These are phyloP conservation scores for Polypterus bichir DNA, from an alignment of 2,113 vertebrate genomes.

Conservation along the genomic window DNA sequence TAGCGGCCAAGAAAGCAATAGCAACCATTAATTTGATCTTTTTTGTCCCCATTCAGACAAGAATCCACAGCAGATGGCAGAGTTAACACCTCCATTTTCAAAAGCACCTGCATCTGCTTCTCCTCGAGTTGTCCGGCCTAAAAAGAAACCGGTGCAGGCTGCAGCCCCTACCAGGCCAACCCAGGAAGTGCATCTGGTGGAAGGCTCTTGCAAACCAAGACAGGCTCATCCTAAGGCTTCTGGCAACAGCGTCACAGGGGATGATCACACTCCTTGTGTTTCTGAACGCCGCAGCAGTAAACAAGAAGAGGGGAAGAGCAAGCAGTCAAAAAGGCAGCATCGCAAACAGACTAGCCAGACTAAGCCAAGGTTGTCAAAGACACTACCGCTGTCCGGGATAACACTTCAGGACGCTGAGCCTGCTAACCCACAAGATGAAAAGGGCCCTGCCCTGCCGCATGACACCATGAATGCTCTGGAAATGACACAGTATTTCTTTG, in stretches of 20 bases:
- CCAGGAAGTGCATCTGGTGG: slow-evolving; percentile 36
- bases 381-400: slow-evolving; percentile 13
- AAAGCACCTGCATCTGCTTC: slow-evolving; percentile 35
- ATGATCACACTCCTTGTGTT: slow-evolving; percentile 34
- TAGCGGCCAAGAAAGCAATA: not conserved
- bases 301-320: slow-evolving; percentile 45
- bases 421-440: slow-evolving; percentile 15
- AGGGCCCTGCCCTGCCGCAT: slow-evolving; percentile 24
- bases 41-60: slow-evolving; percentile 41
- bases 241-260: slow-evolving; percentile 31
- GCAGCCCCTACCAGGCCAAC: slow-evolving; percentile 36
- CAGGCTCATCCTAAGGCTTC: slow-evolving; percentile 28
- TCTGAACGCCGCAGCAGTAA: slow-evolving; percentile 32
- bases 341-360: slow-evolving; percentile 47
- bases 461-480: slow-evolving; percentile 74
- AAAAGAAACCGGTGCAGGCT: slow-evolving; percentile 47
- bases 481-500: slow-evolving; percentile 89
- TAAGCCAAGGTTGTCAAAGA: slow-evolving; percentile 12
- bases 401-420: slow-evolving; percentile 33
- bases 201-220: slow-evolving; percentile 28
- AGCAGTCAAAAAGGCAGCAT: slow-evolving; percentile 55
- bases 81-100: slow-evolving; percentile 19
- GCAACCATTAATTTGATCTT: not conserved
- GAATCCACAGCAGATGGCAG: slow-evolving; percentile 32
- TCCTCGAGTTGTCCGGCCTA: slow-evolving; percentile 69